Evolutionary conservation across 2,888 invertebrate species (phyloP).

Genomic region (Idaea dimidiata): DNA sequence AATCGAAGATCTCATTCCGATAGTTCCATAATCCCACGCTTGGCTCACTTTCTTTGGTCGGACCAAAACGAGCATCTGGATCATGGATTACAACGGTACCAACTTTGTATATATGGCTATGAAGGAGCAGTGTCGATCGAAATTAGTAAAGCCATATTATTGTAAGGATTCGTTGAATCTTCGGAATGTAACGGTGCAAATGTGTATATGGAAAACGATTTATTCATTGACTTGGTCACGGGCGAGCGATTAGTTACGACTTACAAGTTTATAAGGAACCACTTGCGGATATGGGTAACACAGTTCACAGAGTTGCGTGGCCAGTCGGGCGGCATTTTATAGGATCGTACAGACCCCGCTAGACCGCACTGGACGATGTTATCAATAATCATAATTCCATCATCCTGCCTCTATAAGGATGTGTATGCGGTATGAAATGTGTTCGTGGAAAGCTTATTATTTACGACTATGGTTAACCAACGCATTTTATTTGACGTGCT

Average conservation of each 20-base stretch:
- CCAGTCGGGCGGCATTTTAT: conserved; percentile 57
- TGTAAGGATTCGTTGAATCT: conserved; percentile 27
- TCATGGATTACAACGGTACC: conserved; percentile 56
- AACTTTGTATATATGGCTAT: conserved; percentile 31
- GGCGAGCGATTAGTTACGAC: conserved; percentile 22
- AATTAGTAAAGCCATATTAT: conserved; percentile 20
- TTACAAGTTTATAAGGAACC: conserved; percentile 35
- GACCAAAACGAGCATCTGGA: conserved; percentile 55
- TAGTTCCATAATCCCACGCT: conserved; percentile 61
- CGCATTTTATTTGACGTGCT: neutral
- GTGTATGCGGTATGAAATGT: conserved; percentile 21
- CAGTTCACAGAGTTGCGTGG: conserved; percentile 45
- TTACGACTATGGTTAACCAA: conserved; percentile 7
- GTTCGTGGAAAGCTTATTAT: conserved; percentile 23
- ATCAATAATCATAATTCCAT: conserved; percentile 35
- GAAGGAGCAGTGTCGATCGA: conserved; percentile 34
- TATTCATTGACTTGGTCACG: conserved; percentile 24
- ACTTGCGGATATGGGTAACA: conserved; percentile 55
- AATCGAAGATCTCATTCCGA: conserved; percentile 46
- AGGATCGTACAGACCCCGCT: conserved; percentile 34
- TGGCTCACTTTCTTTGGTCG: conserved; percentile 56
- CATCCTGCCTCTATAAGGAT: conserved; percentile 28
- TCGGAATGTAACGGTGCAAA: conserved; percentile 35
- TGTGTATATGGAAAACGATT: conserved; percentile 26
- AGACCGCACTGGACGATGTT: conserved; percentile 24